Evolutionary conservation across 1,140 invertebrate genomes (phyloP), one percentile per base, ranked within the genome.

Genomic region (Drosophila santomea): DNA sequence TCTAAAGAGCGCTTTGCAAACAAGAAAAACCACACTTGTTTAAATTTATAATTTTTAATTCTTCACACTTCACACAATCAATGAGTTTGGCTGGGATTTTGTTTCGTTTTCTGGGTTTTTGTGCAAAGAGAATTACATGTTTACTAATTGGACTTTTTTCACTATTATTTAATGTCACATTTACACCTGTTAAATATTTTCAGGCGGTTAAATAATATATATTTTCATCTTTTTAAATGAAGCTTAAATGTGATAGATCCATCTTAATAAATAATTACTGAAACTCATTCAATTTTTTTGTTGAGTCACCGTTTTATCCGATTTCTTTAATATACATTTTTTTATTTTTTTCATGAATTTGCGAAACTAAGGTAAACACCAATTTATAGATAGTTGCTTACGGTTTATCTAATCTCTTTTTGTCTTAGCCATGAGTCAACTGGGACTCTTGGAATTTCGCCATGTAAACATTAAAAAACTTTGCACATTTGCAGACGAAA

Each of bases 401-500:
- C 32, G 23, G 8, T n/a, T 28, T 64, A 64, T 68, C 64, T 68
- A 36, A 68, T 68, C 64, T 43, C 0, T 15, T 14, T 12, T 41
- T 7, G 63, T 45, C 47, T 69, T 55, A 25, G 14, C 4, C 10
- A 1, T 69, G 67, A 41, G 51, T 69, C 51, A 69, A 39, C n/a
- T n/a, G 35, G n/a, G 15, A 10, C 32, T 50, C 64, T 35, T 57
- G 35, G 36, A 52, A 64, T 57, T 71, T 68, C 36, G 64, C 35
- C 25, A 54, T 35, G 38, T 75, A 75, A 75, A 75, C 54, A 54
- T 3, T 64, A 41, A 58, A 48, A 58, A 23, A 38, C 50, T 68
- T 68, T 54, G 47, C 63, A 55, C 64, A 54, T 7, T 67, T 52
- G 11, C 69, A 64, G 51, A 58, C n/a, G 17, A 69, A 56, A 71